Evolutionary conservation across 2,888 invertebrate species (phyloP), one percentile per base, ranked within the genome.

Genomic region (Iselma pallidipennis): DNA sequence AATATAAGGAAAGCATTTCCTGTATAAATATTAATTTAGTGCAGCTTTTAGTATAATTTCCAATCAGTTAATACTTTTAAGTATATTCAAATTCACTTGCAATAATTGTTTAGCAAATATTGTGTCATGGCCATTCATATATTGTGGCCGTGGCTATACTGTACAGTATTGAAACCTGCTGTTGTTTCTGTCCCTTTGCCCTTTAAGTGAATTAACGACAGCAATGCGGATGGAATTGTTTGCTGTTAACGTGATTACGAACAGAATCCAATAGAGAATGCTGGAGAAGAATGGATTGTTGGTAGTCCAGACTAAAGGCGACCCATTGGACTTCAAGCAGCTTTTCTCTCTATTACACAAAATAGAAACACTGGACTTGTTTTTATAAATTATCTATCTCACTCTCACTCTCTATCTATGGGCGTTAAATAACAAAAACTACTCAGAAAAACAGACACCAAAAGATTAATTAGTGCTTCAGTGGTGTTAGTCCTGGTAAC

Each of bases 161-260:
- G 10, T 31, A 31, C 12, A 31, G 4, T 31, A n/a, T n/a, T n/a
- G n/a, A n/a, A n/a, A n/a, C n/a, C n/a, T n/a, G n/a, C n/a, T n/a
- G n/a, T n/a, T n/a, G n/a, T 31, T 29, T 29, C 6, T 33, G 31
- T 33, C 31, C 14, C 14, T 33, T 14, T 33, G 57, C 29, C 57
- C 54, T 53, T 31, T 66, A 66, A 66, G 57, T 65, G 66, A 66
- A 66, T 66, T 66, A 66, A 61, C 31, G 31, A 14, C 61, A 54
- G 56, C 52, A 57, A 49, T 59, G 59, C 57, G 61, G 62, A 65
- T 55, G 59, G 66, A 66, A 66, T 65, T 66, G 66, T 65, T 66
- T 66, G 66, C 55, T 56, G 58, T 55, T 66, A 66, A 66, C 61
- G 54, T 63, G 61, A 61, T 60, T 61, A 63, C 25, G 55, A 57